A percentile compares a stretch with the other conserved stretches of the same genome.
These are phyloP conservation scores for Diphyllodes magnificus DNA, from an alignment of 2,113 vertebrate genomes.

Conservation along the genomic window DNA sequence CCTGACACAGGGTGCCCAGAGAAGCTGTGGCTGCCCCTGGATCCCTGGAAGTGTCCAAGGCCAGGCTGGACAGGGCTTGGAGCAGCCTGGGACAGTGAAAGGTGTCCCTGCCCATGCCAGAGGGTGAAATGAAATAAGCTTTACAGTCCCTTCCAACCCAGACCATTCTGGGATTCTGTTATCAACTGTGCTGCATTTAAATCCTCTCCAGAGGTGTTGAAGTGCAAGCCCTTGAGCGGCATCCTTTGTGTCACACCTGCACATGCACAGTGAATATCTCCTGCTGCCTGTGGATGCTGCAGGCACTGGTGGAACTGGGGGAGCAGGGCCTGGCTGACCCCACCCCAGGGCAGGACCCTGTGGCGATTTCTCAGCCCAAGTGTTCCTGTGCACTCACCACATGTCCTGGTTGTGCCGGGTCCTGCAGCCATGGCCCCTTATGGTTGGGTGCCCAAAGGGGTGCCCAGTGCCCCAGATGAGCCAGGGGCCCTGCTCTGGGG, in stretches of 20 bases:
- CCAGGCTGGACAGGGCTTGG: fast-evolving
- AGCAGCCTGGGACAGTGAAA: not conserved
- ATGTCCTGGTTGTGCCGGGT: fast-evolving
- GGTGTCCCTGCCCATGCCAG: no score
- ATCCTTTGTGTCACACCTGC: not conserved
- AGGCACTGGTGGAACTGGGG: fast-evolving
- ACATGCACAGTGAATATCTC: fast-evolving
- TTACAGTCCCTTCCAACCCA: not conserved
- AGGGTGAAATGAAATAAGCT: not conserved
- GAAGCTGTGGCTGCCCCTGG: not conserved
- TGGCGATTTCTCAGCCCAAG: not conserved
- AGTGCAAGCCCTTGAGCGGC: not conserved
- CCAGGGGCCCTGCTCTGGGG: not conserved
- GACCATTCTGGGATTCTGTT: not conserved
- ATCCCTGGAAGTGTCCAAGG: not conserved
- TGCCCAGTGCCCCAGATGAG: not conserved
- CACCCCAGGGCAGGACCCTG: not conserved
- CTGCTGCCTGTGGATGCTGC: not conserved
- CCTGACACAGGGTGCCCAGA: not conserved
- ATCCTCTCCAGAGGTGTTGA: not conserved
- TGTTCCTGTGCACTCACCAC: not conserved
- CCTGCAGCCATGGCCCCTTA: no score
- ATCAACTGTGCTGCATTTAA: not conserved
- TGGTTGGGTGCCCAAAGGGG: not conserved
- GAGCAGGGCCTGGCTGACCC: not conserved